phyloP scores from a whole-genome alignment of 2,888 invertebrate genomes.

The Hypolimnas misippus region DNA sequence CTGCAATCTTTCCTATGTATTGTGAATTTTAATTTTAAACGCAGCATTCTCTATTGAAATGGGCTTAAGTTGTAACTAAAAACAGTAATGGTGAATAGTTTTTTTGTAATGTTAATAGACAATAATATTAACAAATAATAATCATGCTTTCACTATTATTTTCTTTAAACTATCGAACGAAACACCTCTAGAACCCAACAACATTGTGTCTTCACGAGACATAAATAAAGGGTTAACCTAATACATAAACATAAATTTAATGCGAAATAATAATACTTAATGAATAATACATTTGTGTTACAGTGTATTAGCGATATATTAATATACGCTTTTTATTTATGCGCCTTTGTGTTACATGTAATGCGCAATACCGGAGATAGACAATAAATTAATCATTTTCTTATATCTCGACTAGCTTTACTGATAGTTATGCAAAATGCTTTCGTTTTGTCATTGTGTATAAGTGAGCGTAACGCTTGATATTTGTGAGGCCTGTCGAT shows the following conservation, averaged over 20 bases:
- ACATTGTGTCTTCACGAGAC: neutral
- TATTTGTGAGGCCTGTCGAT: conserved; percentile 36
- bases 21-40: conserved; percentile 42
- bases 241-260: neutral
- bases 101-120: too few species aligned
- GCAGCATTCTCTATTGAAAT: conserved; percentile 26
- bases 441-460: conserved; percentile 37
- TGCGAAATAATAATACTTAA: conserved; percentile 2
- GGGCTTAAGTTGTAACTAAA: neutral
- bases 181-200: too few species aligned
- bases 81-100: neutral
- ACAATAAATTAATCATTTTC: conserved; percentile 16
- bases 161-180: too few species aligned
- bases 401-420: conserved; percentile 11
- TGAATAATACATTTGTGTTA: conserved; percentile 15
- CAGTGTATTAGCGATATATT: conserved; percentile 10
- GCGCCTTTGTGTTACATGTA: conserved; percentile 10
- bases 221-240: neutral
- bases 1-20: conserved; percentile 36
- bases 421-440: conserved; percentile 38
- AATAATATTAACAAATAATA: too few species aligned
- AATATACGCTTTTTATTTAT: conserved; percentile 14
- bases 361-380: conserved; percentile 15
- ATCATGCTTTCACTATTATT: too few species aligned
- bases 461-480: conserved; percentile 37